Evolutionary conservation across 92 coral and sea anemone genomes (phyloP).

Genomic region (Anthopleura xanthogrammica): DNA sequence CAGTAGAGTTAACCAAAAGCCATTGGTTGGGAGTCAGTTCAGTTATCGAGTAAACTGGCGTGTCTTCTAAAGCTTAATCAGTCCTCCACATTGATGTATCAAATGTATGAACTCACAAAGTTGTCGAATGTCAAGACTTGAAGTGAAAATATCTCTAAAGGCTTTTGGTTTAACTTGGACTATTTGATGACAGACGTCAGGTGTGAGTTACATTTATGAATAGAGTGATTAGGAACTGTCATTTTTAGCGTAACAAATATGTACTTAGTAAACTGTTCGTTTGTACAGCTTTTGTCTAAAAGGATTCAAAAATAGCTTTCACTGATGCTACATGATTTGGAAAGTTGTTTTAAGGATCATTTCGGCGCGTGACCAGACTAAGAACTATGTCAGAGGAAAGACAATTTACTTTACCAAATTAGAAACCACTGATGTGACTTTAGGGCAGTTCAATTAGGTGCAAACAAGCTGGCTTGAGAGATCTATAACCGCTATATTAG

Average conservation of each 20-base stretch:
- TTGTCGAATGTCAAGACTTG: not conserved
- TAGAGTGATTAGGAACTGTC: conserved; percentile 16
- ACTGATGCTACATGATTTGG: not conserved
- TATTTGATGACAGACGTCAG: conserved; percentile 10
- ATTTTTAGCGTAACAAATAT: conserved; percentile 1
- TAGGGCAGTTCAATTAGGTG: too few species aligned
- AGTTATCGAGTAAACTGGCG: not conserved
- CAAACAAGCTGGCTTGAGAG: too few species aligned
- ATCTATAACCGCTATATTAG: too few species aligned
- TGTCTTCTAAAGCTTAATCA: too few species aligned
- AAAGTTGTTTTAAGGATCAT: not conserved
- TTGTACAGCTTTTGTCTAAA: conserved; percentile 7
- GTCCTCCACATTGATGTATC: not conserved
- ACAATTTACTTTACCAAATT: too few species aligned
- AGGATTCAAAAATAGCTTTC: conserved; percentile 8
- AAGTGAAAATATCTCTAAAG: not conserved
- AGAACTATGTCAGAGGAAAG: too few species aligned
- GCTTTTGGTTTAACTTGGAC: not conserved
- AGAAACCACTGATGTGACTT: too few species aligned
- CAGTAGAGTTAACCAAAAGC: not conserved
- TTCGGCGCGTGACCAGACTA: not conserved
- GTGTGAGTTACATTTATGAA: not conserved
- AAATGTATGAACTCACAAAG: not conserved
- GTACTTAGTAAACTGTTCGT: conserved; percentile 10
- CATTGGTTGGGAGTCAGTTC: not conserved